Conservation (phyloP, 2,888 invertebrate genomes). For the Noctuana brunneofusca region DNA sequence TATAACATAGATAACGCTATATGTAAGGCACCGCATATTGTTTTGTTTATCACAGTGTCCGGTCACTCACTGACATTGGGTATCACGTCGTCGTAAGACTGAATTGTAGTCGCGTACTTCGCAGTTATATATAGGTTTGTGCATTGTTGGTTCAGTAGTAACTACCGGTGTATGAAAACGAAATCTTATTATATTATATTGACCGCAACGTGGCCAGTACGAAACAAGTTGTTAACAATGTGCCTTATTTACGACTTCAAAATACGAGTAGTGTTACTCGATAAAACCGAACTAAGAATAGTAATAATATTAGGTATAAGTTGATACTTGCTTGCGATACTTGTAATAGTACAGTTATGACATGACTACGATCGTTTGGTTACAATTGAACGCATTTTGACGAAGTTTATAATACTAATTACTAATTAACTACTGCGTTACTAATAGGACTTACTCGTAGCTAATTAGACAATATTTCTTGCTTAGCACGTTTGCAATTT, state of each 20-base stretch:
- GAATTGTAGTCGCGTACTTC: conserved; percentile 36
- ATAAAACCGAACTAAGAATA: not conserved
- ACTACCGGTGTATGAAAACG: conserved; percentile 17
- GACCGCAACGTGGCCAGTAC: conserved; percentile 20
- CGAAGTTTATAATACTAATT: too few species aligned
- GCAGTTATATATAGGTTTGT: conserved; percentile 44
- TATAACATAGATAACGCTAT: conserved; percentile 36
- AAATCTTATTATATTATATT: conserved; percentile 27
- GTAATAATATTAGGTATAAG: too few species aligned
- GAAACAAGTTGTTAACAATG: conserved; percentile 3
- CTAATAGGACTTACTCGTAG: too few species aligned
- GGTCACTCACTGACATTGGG: conserved; percentile 41
- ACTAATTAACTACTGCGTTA: too few species aligned
- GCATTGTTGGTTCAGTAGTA: conserved; percentile 25
- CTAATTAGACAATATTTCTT: too few species aligned
- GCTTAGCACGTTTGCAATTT: too few species aligned
- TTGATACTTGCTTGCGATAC: not conserved
- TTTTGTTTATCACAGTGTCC: conserved; percentile 32
- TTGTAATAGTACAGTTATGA: not conserved
- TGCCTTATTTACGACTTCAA: conserved; percentile 44
- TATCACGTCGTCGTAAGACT: conserved; percentile 39
- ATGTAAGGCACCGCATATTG: conserved; percentile 37
- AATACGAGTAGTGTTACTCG: conserved; percentile 8
- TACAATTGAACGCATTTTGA: too few species aligned
- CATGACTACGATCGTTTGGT: not conserved